Evolutionary conservation across 37 sponge, comb jelly and placozoan genomes (phyloP).

Genomic region (Aphrocallistes beatrix): DNA sequence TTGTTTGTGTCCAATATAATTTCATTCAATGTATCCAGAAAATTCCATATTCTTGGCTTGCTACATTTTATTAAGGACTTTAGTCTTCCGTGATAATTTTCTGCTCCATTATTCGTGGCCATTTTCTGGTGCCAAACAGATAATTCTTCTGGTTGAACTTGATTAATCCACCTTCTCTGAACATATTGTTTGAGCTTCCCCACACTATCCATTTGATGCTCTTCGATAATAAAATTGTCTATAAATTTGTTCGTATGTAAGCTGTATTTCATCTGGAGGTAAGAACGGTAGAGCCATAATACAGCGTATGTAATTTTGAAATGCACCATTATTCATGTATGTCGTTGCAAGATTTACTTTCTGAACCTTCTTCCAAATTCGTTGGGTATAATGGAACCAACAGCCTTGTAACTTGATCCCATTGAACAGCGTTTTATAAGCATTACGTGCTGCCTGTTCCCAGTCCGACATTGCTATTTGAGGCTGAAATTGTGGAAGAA

Average conservation of each 20-base stretch:
- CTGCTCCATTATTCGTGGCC: slow-evolving; percentile 19
- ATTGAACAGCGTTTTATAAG: slow-evolving; percentile 14
- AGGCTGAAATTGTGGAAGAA: neutral
- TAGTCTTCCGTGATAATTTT: slow-evolving; percentile 18
- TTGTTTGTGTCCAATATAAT: slow-evolving; percentile 7
- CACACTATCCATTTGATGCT: slow-evolving; percentile 13
- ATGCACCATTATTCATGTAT: slow-evolving; percentile 1
- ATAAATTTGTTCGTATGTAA: slow-evolving; percentile 8
- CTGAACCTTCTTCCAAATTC: slow-evolving; percentile 14
- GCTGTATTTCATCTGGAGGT: slow-evolving; percentile 19
- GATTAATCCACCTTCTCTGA: slow-evolving; percentile 10
- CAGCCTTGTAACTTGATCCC: slow-evolving; percentile 19
- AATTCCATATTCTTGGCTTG: slow-evolving; percentile 14
- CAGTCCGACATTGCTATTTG: neutral
- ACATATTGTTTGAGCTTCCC: slow-evolving; percentile 16
- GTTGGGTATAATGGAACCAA: slow-evolving; percentile 9
- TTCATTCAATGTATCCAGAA: slow-evolving; percentile 14
- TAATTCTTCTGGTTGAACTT: slow-evolving; percentile 13
- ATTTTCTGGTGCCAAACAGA: slow-evolving; percentile 20
- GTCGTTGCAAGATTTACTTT: slow-evolving; percentile 19
- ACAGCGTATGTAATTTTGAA: slow-evolving; percentile 20
- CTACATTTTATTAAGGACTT: slow-evolving; percentile 12
- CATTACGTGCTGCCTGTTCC: slow-evolving; percentile 12
- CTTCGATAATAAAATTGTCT: neutral
- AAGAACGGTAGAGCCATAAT: slow-evolving; percentile 19